Base-by-base conservation (phyloP, 2,797 vertebrate genomes). In the Aplochiton taeniatus region DNA sequence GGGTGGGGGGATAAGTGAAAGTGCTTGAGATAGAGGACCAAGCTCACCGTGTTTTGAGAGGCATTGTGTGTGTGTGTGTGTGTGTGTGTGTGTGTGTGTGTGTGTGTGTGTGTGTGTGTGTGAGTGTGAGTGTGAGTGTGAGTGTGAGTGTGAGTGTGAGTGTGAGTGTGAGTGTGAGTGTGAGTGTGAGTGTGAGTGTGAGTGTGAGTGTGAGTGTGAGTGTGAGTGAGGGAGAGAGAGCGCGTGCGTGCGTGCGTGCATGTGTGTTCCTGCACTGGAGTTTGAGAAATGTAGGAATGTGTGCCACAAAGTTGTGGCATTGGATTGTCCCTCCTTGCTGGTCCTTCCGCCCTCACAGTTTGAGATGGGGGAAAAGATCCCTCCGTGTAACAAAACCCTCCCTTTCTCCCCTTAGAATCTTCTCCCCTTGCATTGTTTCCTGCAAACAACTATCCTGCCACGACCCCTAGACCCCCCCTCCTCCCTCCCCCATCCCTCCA, bases 1-100 rank as follows among this genome's bases (percentile, higher is more conserved):
- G 70, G 74, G 74, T 42, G 68, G 79, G 71, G 44, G 56, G 58
- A 53, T 66, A 53, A 68, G 10, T 72, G 70, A 50, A 68, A 76
- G 54, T 65, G 18, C 54, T 68, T 31, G 31, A 31, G 31, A 31
- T 31, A 31, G 6, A 31, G 31, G 31, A 31, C 31, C 31, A 31
- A n/a, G 31, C 31, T 31, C 31, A 31, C 31, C 31, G 31, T 31
- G 31, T 31, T 31, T 31, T 31, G 3, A 31, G 31, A 31, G 31
- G 31, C 31, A 31, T 31, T 31, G 31, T 31, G 31, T 31, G 31
- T 31, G 31, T 31, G 31, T 31, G 31, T 31, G 31, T 31, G 31
- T 31, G 31, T 31, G 31, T 31, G 31, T 31, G 31, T 31, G 31
- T 31, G 31, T 31, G 31, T 31, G 31, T 31, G 31, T 31, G 31